These are phyloP conservation scores for Acromyrmex heyeri DNA, from an alignment of 1,140 invertebrate genomes.

Conservation along the genomic window DNA sequence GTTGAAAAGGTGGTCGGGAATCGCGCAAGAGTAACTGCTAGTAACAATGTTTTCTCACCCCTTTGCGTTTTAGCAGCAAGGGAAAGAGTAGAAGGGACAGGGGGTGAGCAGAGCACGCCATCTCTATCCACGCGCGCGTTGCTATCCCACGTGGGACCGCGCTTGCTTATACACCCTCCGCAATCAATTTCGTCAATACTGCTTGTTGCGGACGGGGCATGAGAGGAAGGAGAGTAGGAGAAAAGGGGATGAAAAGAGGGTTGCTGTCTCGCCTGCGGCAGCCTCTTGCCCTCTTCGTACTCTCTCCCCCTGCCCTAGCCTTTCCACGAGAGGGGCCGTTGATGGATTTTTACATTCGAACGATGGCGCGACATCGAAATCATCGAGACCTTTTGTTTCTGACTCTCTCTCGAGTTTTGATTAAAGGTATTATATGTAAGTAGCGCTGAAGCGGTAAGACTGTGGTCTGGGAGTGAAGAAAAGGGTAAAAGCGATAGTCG, in stretches of 20 bases:
- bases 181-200: slow-evolving; percentile 86
- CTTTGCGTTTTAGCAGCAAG: slow-evolving; percentile 80
- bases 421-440: slow-evolving; percentile 61
- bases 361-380: slow-evolving; percentile 42
- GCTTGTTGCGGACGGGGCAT: slow-evolving; percentile 82
- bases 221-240: slow-evolving; percentile 70
- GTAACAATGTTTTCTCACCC: slow-evolving; percentile 86
- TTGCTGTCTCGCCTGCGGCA: slow-evolving; percentile 71
- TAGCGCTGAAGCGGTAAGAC: slow-evolving; percentile 22
- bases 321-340: slow-evolving; percentile 68
- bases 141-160: slow-evolving; percentile 63
- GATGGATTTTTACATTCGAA: slow-evolving; percentile 61
- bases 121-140: slow-evolving; percentile 54
- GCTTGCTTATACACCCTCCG: slow-evolving; percentile 81
- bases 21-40: slow-evolving; percentile 82
- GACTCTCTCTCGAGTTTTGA: slow-evolving; percentile 46
- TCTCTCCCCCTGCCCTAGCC: slow-evolving; percentile 36
- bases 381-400: slow-evolving; percentile 54
- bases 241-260: slow-evolving; percentile 61
- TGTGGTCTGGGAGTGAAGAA: background rate
- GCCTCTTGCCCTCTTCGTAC: slow-evolving; percentile 66
- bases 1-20: slow-evolving; percentile 60
- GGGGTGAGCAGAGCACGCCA: slow-evolving; percentile 60
- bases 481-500: slow-evolving; percentile 6
- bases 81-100: background rate